Base-by-base conservation (phyloP, 2,888 invertebrate genomes). In the Petrolisthes manimaculis region DNA sequence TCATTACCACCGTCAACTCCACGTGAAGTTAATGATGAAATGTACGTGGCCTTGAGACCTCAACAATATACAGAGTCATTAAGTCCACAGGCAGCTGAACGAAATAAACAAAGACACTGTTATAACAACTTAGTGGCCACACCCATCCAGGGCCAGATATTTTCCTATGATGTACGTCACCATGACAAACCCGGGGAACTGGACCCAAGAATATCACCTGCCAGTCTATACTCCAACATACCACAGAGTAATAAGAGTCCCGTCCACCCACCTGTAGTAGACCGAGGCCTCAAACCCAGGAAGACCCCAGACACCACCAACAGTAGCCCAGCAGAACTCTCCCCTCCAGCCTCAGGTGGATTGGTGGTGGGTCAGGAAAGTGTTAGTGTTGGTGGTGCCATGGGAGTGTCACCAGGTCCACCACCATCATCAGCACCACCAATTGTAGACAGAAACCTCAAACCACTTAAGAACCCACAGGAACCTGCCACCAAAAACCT, bases 271-370 rank as follows among this genome's bases (percentile, higher is more conserved):
- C 91, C 91, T 5, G 89, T 89, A 21, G 89, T 91, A 61, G 79
- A 91, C 75, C 69, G 91, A 55, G 91, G 86, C 6, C 86, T 90
- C 5, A 91, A 91, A 82, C 91, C 91, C 4, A 89, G 84, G 75
- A 84, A 87, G 51, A 75, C 84, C 61, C 56, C 88, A 54, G 89
- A 90, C 56, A 86, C 83, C 5, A 81, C 78, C 3, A 90, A 83
- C 61, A 54, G 78, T 24, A 85, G 90, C n/a, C 84, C 84, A n/a
- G 80, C 84, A 37, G 90, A 90, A 24, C 24, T 84, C 12, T 90
- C 90, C 24, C 90, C 90, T 53, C 85, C 90, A 61, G 83, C 86
- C 14, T 89, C 87, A 79, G 89, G 84, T 83, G 86, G 89, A 6
- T 24, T 77, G 18, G 21, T 61, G 18, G 12, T 51, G 67, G 85